Conservation (phyloP, 2,888 invertebrate species). For the Perdita meconis region DNA sequence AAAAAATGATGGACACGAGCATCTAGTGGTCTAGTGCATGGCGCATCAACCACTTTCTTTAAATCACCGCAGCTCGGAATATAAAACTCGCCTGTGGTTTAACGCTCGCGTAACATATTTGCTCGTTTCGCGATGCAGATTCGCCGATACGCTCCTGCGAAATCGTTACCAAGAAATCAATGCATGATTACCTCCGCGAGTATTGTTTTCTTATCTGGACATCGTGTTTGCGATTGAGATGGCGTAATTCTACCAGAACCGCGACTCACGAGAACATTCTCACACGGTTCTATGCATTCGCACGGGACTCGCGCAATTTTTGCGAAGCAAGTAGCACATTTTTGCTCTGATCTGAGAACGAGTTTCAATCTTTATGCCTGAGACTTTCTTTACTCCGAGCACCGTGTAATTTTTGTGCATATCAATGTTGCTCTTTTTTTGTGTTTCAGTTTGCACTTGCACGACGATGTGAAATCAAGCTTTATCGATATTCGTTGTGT, state of each 20-base stretch:
- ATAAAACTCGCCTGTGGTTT: not conserved
- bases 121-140: not conserved
- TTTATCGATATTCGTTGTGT: no score
- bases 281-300: not conserved
- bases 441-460: not conserved
- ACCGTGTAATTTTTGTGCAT: constrained; percentile 21
- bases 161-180: not conserved
- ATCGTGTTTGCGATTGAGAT: not conserved
- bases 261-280: not conserved
- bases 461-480: not conserved
- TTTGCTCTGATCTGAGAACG: no score
- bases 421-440: not conserved
- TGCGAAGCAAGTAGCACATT: no score
- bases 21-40: not conserved
- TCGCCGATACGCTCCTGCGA: no score
- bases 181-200: not conserved
- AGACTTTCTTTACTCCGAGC: constrained; percentile 5
- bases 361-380: constrained; percentile 24
- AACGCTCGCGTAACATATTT: not conserved
- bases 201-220: not conserved
- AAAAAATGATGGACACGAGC: not conserved
- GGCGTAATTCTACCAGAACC: not conserved
- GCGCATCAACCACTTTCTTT: not conserved
- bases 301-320: not conserved
- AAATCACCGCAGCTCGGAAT: not conserved